Evolutionary conservation across 1,140 invertebrate species (phyloP).

Genomic region (Pectinophora gossypiella): DNA sequence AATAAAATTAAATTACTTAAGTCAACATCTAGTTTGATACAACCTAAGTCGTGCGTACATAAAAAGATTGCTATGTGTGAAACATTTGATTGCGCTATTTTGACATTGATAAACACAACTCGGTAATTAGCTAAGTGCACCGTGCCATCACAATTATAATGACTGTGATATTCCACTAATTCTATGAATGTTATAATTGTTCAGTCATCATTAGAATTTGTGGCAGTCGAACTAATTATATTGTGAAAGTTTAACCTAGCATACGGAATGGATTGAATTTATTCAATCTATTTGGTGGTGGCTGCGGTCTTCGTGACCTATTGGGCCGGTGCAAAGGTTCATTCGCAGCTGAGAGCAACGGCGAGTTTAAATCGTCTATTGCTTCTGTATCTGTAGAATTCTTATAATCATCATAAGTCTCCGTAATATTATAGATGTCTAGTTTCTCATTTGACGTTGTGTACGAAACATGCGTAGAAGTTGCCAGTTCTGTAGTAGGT

Average conservation of each 20-base stretch:
- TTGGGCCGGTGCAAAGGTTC: conserved; percentile 57
- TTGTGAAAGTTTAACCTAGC: conserved; percentile 47
- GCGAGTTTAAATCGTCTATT: conserved; percentile 59
- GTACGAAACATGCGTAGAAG: not conserved
- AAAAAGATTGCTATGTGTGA: not conserved
- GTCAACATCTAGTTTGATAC: not conserved
- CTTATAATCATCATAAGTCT: conserved; percentile 15
- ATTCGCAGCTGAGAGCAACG: conserved; percentile 56
- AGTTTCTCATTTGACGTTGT: not conserved
- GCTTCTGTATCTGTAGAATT: conserved; percentile 27
- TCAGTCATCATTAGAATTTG: conserved; percentile 30
- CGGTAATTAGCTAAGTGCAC: conserved; percentile 49
- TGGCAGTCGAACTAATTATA: conserved; percentile 37
- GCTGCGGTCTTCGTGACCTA: conserved; percentile 48
- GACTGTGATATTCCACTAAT: conserved; percentile 24
- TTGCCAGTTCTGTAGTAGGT: too few relatives aligned
- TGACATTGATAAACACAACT: conserved; percentile 7
- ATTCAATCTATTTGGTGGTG: conserved; percentile 35
- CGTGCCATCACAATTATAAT: conserved; percentile 50
- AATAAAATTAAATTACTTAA: not conserved
- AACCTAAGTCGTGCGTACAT: conserved; percentile 4
- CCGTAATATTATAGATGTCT: too few relatives aligned
- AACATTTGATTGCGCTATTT: not conserved
- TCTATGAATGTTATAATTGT: conserved; percentile 15
- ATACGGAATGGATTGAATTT: conserved; percentile 70